Evolutionary conservation across 1,140 invertebrate genomes (phyloP).

Genomic region (Acyrthosiphon pisum): DNA sequence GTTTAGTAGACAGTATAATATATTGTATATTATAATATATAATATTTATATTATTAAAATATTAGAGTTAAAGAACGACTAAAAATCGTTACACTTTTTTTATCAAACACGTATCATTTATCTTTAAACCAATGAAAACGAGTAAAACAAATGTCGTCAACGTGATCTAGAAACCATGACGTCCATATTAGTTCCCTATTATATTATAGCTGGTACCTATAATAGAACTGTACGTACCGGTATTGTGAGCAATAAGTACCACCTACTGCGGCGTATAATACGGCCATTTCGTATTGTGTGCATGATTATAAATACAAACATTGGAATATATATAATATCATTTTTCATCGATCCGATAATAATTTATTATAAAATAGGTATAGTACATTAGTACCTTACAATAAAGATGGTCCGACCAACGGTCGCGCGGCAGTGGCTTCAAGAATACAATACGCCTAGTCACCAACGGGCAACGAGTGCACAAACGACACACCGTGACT

Average conservation of each 20-base stretch:
- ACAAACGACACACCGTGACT: not conserved
- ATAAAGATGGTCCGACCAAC: not conserved
- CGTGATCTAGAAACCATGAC: not conserved
- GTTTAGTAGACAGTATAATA: too few relatives aligned
- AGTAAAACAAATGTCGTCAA: not conserved
- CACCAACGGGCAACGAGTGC: not conserved
- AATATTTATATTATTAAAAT: not conserved
- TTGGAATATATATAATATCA: not conserved
- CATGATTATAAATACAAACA: not conserved
- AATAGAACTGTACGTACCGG: too few relatives aligned
- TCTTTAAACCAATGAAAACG: not conserved
- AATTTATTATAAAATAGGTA: not conserved
- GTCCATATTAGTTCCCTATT: not conserved
- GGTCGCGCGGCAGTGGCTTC: not conserved
- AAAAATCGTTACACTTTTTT: not conserved
- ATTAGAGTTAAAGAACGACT: not conserved
- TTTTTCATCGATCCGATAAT: not conserved
- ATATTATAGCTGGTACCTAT: too few relatives aligned
- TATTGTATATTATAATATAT: too few relatives aligned
- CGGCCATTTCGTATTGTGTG: not conserved
- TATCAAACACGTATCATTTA: not conserved
- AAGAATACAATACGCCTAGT: not conserved
- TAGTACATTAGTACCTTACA: not conserved
- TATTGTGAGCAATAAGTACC: not conserved
- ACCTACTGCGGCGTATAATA: not conserved